Percentiles rank a stretch among this genome's conserved stretches.
Evolutionary conservation across 1,140 invertebrate species (phyloP).

Genomic region (Pentalonia nigronervosa): DNA sequence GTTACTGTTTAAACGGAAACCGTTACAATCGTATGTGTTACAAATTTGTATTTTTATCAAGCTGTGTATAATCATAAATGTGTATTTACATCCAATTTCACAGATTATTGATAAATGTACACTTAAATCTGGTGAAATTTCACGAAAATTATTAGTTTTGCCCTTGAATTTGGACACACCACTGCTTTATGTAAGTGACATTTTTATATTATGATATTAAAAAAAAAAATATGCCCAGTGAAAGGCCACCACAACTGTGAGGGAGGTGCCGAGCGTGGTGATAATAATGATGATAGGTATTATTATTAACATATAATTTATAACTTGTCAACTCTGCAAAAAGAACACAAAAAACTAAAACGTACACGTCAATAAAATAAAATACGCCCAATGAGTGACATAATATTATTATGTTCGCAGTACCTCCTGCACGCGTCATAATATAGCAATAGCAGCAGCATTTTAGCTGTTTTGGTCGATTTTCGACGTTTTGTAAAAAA

Average conservation of each 20-base stretch:
- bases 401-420: not conserved
- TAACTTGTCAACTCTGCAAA: not conserved
- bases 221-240: not conserved
- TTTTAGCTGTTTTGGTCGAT: not conserved
- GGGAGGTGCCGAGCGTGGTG: not conserved
- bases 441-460: not conserved
- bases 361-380: not conserved
- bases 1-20: no score
- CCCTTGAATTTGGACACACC: not conserved
- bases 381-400: not conserved
- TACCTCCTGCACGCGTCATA: not conserved
- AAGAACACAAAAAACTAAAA: not conserved
- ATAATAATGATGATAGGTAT: not conserved
- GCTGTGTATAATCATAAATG: no score
- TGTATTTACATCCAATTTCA: no score
- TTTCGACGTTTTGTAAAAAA: not conserved
- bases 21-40: no score
- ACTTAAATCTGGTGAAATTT: no score
- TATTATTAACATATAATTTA: not conserved
- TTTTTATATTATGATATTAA: not conserved
- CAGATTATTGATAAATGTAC: no score
- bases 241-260: not conserved
- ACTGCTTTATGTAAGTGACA: not conserved
- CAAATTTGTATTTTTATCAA: no score
- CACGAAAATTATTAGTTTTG: not conserved